Conservation (phyloP, 2,888 invertebrate species). For the Aspidapion aeneum region DNA sequence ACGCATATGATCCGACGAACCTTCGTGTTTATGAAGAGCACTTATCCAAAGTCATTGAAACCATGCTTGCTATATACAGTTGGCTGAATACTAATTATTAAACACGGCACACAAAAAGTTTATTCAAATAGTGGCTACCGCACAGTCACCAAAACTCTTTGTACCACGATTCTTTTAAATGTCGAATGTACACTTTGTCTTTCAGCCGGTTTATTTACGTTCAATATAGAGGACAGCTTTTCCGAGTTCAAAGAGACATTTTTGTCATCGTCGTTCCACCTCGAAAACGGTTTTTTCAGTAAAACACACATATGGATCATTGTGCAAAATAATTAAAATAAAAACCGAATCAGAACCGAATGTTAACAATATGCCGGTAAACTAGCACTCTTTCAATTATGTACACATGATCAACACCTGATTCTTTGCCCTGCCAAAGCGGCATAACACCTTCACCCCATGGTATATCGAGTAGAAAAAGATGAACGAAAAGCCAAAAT, state of each 20-base stretch:
- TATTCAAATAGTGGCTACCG: conserved; percentile 9
- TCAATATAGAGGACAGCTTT: neutral
- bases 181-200: conserved; percentile 1
- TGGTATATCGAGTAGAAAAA: too few relatives aligned
- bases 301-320: too few relatives aligned
- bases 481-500: too few relatives aligned
- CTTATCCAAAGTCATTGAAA: conserved; percentile 5
- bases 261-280: too few relatives aligned
- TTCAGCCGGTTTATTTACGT: conserved; percentile 1
- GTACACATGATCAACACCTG: too few relatives aligned
- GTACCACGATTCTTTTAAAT: conserved; percentile 4
- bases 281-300: too few relatives aligned
- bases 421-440: too few relatives aligned
- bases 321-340: too few relatives aligned
- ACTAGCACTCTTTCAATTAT: too few relatives aligned
- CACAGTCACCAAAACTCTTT: conserved; percentile 10
- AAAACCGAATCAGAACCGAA: too few relatives aligned
- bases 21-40: conserved; percentile 6
- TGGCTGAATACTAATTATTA: neutral
- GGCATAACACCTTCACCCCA: too few relatives aligned
- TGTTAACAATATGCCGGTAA: too few relatives aligned
- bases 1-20: conserved; percentile 11
- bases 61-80: conserved; percentile 7
- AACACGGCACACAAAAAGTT: conserved; percentile 13
- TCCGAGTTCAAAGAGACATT: conserved; percentile 2